Conservation (phyloP, 2,797 vertebrate species). For the Paedocypris micromegethes region DNA sequence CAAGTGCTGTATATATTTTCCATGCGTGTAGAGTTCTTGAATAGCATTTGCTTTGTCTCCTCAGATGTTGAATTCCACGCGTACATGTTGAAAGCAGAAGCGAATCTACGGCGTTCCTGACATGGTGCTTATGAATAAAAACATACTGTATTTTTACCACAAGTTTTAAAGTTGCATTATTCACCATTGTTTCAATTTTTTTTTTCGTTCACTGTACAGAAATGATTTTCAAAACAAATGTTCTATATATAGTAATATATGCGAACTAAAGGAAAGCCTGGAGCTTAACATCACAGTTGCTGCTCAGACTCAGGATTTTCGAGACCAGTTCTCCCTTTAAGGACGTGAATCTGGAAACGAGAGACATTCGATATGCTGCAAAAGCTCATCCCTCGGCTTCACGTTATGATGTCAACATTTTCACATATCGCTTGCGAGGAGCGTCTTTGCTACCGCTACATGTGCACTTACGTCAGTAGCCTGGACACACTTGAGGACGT, state of each 20-base stretch:
- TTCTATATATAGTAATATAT: conserved; percentile 78
- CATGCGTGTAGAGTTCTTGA: too few species aligned
- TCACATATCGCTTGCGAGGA: conserved; percentile 51
- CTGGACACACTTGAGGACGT: conserved; percentile 74
- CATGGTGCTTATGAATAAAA: conserved; percentile 82
- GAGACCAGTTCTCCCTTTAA: conserved; percentile 54
- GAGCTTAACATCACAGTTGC: conserved; percentile 93
- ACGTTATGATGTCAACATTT: conserved; percentile 63
- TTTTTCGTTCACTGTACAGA: conserved; percentile 71
- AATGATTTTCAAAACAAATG: conserved; percentile 67
- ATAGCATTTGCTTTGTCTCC: conserved; percentile 52
- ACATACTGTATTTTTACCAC: conserved; percentile 87
- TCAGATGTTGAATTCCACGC: conserved; percentile 55
- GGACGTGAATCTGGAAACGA: conserved; percentile 48
- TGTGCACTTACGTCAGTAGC: conserved; percentile 52
- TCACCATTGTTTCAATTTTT: neutral
- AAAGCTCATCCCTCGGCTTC: conserved; percentile 45
- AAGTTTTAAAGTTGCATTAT: conserved; percentile 54
- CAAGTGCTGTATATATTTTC: too few species aligned
- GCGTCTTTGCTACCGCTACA: conserved; percentile 33
- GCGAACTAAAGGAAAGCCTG: conserved; percentile 73
- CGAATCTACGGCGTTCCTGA: conserved; percentile 69
- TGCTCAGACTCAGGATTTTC: conserved; percentile 97
- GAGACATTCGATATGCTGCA: conserved; percentile 45
- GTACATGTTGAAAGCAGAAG: conserved; percentile 56